Evolutionary conservation across 2,113 vertebrate genomes (phyloP), one percentile per base, ranked within the genome.

Genomic region (Trachemys scripta): DNA sequence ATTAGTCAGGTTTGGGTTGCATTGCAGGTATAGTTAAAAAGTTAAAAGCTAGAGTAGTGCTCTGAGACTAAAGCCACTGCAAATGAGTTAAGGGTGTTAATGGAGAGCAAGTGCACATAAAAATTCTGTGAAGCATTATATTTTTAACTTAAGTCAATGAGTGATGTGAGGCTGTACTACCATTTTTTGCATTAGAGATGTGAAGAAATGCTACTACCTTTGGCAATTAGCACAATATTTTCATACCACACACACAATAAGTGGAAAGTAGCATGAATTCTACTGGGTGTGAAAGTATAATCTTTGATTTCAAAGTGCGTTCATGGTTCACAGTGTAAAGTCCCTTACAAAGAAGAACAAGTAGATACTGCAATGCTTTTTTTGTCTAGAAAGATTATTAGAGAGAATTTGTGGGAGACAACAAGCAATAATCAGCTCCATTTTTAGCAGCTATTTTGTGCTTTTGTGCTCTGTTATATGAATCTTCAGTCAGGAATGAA

Each of bases 401-500:
- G 81, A 75, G 82, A 92, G n/a, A 93, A 91, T 93, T 92, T 80
- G 79, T 14, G 59, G 59, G n/a, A 65, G 93, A 69, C 35, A 96
- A 75, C 22, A 57, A 80, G 24, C 14, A 90, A 38, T 93, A 95
- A 97, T 96, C 84, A 93, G 90, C 93, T 88, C 90, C 85, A 82
- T 96, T 69, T 96, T 95, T 92, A 93, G 79, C 96, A 96, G 96
- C 90, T 97, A 65, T 87, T 97, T 97, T 38, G 17, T n/a, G 81
- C 92, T 90, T 92, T 87, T 92, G 79, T 3, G 1, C 35, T 57
- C 42, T 45, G 22, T 87, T 87, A 35, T 45, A 62, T 49, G 84
- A 92, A 88, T 51, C 84, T 91, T 96, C 5, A 4, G 50, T n/a
- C 85, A 81, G 0, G 1, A 97, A 65, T 92, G 92, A 91, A 95